Evolutionary conservation across 2,888 invertebrate genomes (phyloP), one percentile per base, ranked within the genome.

Genomic region (Hanleya hanleyi): DNA sequence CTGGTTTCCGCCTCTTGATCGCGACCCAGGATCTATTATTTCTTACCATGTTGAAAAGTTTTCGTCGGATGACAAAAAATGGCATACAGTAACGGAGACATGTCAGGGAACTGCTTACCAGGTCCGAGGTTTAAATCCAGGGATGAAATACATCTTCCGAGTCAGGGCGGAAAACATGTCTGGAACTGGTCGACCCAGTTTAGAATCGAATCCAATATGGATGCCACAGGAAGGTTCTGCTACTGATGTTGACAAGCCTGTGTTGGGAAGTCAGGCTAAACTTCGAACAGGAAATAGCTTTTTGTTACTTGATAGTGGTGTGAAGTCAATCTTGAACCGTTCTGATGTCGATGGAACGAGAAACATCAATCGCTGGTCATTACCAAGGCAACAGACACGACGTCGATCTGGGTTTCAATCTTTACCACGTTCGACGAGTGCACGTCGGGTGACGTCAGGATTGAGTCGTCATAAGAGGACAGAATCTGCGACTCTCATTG

Each of bases 151-250:
- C 69, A 65, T 78, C 47, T 86, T 87, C 65, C 77, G 85, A 18
- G 82, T 86, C 6, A 71, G 84, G n/a, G 84, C 84, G 3, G 85
- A 86, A 77, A 87, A 86, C 74, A 69, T 85, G 32, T 79, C 71
- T 66, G 86, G 86, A 6, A 71, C 77, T 38, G 83, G 87, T 72
- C 84, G 85, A 68, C 83, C 85, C 18, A 81, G 86, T 74, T 69
- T 77, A 12, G 67, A 77, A 0, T 84, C 87, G 0, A 83, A 83
- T 95, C 96, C 0, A 95, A 94, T 67, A 29, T 22, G 22, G 29
- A 4, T 57, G 2, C 57, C 57, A 1, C 47, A n/a, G 47, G 22
- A 7, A n/a, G 47, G 22, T 47, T 47, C n/a, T 47, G 47, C n/a
- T n/a, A n/a, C n/a, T n/a, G n/a, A n/a, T n/a, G n/a, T n/a, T n/a